Evolutionary conservation across 2,888 invertebrate species (phyloP), one percentile per base, ranked within the genome.

Genomic region (Diogma glabrata): DNA sequence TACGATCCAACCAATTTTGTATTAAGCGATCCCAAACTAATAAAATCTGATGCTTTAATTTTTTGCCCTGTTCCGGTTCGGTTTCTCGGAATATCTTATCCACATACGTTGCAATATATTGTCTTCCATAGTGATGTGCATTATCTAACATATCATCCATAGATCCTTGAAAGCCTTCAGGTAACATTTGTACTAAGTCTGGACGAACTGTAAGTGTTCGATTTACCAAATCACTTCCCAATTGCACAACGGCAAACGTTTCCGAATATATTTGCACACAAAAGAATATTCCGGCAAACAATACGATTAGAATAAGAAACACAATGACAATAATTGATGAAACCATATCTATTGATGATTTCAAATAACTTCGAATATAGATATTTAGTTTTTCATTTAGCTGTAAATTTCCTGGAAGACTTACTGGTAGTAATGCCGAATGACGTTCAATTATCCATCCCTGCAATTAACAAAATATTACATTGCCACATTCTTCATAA

Each of bases 21-120:
- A 95, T 95, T 43, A 94, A 78, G 53, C 90, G 76, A 70, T 95
- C 95, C 91, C 93, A 95, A 16, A 96, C 75, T 67, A 92, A 91
- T 33, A 95, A 71, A 2, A 93, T 83, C 69, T 94, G 92, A 55
- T 82, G 80, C 64, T 95, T 94, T 33, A 95, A 75, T 54, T 85
- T 83, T 23, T 81, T 80, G 33, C 87, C 84, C 68, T 90, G 90
- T 22, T 78, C 77, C 0, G 84, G 79, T 63, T 89, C 87, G 1
- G 87, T 82, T 60, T 87, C 87, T 64, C 82, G 83, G 50, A 92
- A 75, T 60, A 89, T 76, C 62, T 83, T 80, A 64, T 82, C 82
- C 26, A 92, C 89, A 65, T 86, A 83, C 58, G 87, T 85, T 17
- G 89, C 87, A 60, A 95, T 88, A 61, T 89, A 92, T 64, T 90